Conservation (phyloP, 2,797 vertebrate genomes). For the Tarsius wallacei region DNA sequence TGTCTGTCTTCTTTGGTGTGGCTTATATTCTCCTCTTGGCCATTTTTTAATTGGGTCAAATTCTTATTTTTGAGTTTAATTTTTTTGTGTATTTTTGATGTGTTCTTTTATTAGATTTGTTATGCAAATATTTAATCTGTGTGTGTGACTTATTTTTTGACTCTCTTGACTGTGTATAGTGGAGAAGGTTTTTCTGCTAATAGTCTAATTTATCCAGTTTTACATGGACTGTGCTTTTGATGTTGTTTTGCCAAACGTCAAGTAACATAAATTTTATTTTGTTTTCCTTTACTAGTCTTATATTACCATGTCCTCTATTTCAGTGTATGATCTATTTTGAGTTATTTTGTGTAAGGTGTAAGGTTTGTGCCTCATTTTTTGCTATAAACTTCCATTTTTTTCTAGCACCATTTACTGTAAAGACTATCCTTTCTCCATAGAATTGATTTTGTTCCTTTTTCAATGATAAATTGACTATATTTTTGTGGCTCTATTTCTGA, state of each 20-base stretch:
- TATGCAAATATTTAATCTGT: neutral
- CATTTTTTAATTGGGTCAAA: neutral
- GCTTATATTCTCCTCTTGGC: neutral
- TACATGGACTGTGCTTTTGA: neutral
- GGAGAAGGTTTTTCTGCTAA: neutral
- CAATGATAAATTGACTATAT: neutral
- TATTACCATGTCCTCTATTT: neutral
- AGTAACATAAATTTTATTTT: neutral
- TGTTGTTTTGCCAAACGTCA: neutral
- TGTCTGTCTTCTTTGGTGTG: neutral
- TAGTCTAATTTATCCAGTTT: neutral
- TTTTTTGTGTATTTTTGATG: neutral
- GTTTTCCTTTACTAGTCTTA: neutral
- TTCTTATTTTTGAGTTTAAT: neutral
- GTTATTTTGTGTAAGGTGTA: neutral
- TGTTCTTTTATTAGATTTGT: neutral
- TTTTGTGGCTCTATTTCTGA: neutral
- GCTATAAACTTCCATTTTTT: neutral
- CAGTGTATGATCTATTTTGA: neutral
- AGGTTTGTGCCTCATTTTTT: neutral
- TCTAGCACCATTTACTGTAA: neutral
- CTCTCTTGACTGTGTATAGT: neutral
- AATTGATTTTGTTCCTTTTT: neutral
- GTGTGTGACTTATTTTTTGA: neutral
- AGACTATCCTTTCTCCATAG: neutral